Evolutionary conservation across 2,113 vertebrate species (phyloP).

Genomic region (Chaenocephalus aceratus): DNA sequence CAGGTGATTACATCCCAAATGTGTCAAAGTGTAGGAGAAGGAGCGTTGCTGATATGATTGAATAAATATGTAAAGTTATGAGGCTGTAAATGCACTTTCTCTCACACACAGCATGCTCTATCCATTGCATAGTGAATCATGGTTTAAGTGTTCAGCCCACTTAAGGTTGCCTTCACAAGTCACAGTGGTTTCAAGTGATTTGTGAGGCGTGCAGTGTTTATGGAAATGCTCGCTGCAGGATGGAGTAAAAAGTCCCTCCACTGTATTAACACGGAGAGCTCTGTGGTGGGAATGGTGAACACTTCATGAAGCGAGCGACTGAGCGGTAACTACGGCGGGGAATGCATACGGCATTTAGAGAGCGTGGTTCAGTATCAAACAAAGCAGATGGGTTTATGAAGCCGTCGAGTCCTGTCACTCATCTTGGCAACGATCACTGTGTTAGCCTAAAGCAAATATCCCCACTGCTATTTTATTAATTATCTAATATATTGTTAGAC

Average conservation of each 20-base stretch:
- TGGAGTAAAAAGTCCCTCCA: constrained; percentile 61
- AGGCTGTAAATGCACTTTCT: constrained; percentile 66
- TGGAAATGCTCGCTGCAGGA: constrained; percentile 83
- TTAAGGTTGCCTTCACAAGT: constrained; percentile 84
- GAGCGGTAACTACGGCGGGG: constrained; percentile 32
- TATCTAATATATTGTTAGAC: background rate
- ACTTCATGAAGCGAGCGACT: constrained; percentile 33
- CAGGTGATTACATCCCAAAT: constrained; percentile 89
- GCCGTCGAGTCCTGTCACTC: background rate
- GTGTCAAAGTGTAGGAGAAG: constrained; percentile 49
- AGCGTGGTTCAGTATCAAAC: no score
- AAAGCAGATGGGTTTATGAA: background rate
- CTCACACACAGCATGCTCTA: constrained; percentile 71
- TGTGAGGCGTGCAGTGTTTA: constrained; percentile 84
- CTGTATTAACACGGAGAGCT: constrained; percentile 68
- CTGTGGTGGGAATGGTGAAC: constrained; percentile 36
- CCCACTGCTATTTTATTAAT: background rate
- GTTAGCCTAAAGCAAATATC: background rate
- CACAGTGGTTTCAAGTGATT: constrained; percentile 84
- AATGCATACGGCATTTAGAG: constrained; percentile 21
- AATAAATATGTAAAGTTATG: constrained; percentile 83
- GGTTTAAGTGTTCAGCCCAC: constrained; percentile 82
- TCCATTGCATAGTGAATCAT: constrained; percentile 76
- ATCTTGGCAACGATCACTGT: background rate
- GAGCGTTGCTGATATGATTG: constrained; percentile 73